phyloP scores from a whole-genome alignment of 2,888 invertebrate genomes.

The Anthrax anthrax region DNA sequence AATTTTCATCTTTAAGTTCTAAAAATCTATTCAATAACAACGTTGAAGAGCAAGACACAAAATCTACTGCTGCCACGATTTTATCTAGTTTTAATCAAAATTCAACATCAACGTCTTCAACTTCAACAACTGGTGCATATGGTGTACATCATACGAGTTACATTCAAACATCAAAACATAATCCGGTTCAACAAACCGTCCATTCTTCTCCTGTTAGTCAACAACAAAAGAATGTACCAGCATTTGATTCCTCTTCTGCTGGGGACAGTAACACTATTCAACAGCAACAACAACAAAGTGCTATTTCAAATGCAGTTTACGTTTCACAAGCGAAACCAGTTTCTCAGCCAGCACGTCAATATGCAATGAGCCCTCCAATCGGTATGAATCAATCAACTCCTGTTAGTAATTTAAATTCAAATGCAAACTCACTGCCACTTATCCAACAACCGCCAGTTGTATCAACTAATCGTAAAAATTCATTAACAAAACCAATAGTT shows the following conservation, averaged over 20 bases:
- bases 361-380: constrained; percentile 18
- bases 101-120: constrained; percentile 1
- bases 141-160: neutral
- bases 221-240: constrained; percentile 19
- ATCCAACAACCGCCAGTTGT: neutral
- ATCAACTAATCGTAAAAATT: neutral
- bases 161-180: constrained; percentile 11
- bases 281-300: constrained; percentile 13
- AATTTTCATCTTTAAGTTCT: neutral
- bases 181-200: constrained; percentile 8
- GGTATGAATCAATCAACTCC: neutral
- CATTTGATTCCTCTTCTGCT: neutral
- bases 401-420: neutral
- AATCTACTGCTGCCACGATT: neutral
- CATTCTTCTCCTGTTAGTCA: constrained; percentile 33
- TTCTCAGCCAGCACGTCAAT: constrained; percentile 20
- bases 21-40: neutral
- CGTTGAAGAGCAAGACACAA: neutral
- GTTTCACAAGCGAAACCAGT: constrained; percentile 24
- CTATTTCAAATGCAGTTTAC: constrained; percentile 18
- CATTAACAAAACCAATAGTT: neutral
- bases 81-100: too few relatives aligned
- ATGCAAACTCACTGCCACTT: neutral
- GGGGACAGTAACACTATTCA: constrained; percentile 5
- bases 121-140: neutral